phyloP scores from a whole-genome alignment of 2,888 invertebrate species.

The Conomelus anceps region DNA sequence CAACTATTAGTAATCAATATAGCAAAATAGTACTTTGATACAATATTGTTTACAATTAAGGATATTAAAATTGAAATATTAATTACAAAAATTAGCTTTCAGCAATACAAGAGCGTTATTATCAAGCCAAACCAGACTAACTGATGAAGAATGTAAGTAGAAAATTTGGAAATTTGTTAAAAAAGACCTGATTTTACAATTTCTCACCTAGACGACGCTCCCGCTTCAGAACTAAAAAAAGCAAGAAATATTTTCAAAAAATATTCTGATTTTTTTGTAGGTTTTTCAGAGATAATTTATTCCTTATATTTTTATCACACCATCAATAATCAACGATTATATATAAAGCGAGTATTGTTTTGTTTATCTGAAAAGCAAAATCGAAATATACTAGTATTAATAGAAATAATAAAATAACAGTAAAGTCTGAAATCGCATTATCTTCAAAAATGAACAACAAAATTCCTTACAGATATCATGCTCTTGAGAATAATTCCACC shows the following conservation, averaged over 20 bases:
- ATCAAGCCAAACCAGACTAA: not conserved
- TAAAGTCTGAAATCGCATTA: not conserved
- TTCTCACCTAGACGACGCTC: not conserved
- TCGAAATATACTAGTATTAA: not conserved
- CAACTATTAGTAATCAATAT: not conserved
- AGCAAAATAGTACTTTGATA: too few relatives aligned
- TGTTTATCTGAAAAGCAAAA: not conserved
- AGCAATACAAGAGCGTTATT: not conserved
- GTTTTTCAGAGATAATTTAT: not conserved
- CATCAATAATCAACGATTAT: not conserved
- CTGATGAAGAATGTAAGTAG: not conserved
- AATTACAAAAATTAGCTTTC: not conserved
- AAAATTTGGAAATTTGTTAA: not conserved
- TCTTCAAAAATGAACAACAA: too few relatives aligned
- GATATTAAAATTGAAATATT: not conserved
- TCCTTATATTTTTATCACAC: not conserved
- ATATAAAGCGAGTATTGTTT: not conserved
- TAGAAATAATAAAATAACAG: not conserved
- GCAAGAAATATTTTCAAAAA: not conserved
- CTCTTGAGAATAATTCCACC: too few relatives aligned
- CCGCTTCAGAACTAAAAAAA: not conserved
- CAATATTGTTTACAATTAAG: not conserved
- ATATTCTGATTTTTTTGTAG: too few relatives aligned
- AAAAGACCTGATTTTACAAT: not conserved
- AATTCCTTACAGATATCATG: too few relatives aligned